Percentiles rank a stretch among this genome's conserved stretches.
phyloP scores from a whole-genome alignment of 2,888 invertebrate species.

The Miltochrista miniata region DNA sequence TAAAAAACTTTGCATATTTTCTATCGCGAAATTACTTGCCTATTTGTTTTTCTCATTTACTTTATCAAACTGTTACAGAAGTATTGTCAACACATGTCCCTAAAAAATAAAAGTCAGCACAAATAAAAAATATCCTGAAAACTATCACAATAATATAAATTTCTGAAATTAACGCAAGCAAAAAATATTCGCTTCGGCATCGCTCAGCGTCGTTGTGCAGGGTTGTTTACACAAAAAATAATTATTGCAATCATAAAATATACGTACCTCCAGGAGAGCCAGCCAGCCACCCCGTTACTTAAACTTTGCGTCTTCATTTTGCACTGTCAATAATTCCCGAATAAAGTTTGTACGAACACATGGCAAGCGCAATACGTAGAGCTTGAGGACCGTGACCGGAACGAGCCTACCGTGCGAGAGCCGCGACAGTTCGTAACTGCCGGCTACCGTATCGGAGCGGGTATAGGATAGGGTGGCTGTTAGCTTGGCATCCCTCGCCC shows the following conservation, averaged over 20 bases:
- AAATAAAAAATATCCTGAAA: too few species aligned
- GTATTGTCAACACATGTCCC: too few species aligned
- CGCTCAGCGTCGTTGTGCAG: constrained; percentile 8
- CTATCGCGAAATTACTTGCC: too few species aligned
- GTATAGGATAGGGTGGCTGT: constrained; percentile 40
- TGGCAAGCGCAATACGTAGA: constrained; percentile 48
- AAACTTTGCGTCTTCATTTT: constrained; percentile 48
- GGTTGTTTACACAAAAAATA: constrained; percentile 15
- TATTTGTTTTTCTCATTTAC: too few species aligned
- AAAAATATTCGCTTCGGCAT: too few species aligned
- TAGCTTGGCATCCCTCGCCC: constrained; percentile 29
- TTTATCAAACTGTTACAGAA: too few species aligned
- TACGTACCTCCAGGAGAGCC: constrained; percentile 48
- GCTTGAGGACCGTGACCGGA: constrained; percentile 15
- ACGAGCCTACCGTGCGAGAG: constrained; percentile 35
- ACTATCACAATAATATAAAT: too few species aligned
- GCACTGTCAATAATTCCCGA: constrained; percentile 41
- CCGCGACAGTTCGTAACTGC: constrained; percentile 49
- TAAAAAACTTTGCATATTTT: too few species aligned
- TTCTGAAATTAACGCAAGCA: too few species aligned
- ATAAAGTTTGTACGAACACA: constrained; percentile 67
- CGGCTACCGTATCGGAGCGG: constrained; percentile 19
- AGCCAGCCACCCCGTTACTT: constrained; percentile 24
- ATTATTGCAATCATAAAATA: constrained; percentile 8
- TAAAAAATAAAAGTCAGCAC: too few species aligned